These are phyloP conservation scores for Pollimyrus isidori DNA, from an alignment of 2,113 vertebrate species.

Conservation along the genomic window DNA sequence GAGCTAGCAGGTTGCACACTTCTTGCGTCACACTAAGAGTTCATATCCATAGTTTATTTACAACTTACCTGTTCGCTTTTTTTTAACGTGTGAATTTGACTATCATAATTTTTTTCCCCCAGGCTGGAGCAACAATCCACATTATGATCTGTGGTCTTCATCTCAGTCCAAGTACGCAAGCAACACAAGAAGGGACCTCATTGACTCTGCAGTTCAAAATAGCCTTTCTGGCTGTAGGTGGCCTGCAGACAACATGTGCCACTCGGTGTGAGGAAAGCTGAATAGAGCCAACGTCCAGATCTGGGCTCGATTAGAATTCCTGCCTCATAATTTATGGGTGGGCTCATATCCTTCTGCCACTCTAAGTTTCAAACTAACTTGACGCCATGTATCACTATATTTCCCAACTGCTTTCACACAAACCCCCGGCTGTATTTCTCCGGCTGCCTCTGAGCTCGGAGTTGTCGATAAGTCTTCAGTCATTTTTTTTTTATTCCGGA, in stretches of 20 bases:
- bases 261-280: not conserved
- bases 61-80: not conserved
- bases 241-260: not conserved
- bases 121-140: not conserved
- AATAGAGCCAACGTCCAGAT: not conserved
- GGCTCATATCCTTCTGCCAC: not conserved
- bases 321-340: not conserved
- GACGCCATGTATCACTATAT: not conserved
- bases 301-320: not conserved
- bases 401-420: not conserved
- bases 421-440: not conserved
- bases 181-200: not conserved
- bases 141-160: not conserved
- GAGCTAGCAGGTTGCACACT: not conserved
- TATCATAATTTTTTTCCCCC: not conserved
- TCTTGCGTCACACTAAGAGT: not conserved
- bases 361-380: not conserved
- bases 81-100: not conserved
- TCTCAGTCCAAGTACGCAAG: not conserved
- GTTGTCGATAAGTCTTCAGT: not conserved
- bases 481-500: not conserved
- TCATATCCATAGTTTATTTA: slow-evolving; percentile 1
- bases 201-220: not conserved
- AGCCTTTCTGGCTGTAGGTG: not conserved
- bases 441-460: not conserved